Evolutionary conservation across 2,888 invertebrate species (phyloP).

Genomic region (Latheticus oryzae): DNA sequence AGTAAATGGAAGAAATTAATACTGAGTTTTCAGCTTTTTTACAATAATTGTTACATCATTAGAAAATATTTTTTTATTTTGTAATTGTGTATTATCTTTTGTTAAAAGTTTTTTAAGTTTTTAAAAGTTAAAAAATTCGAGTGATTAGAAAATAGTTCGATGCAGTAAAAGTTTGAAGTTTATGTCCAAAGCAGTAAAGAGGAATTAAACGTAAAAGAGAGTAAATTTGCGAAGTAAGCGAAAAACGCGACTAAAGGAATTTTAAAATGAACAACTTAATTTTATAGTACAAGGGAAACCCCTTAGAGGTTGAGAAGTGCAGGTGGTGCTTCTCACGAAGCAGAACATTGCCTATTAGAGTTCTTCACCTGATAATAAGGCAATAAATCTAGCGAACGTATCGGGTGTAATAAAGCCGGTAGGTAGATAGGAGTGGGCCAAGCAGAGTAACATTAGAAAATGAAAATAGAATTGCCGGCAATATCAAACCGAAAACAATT

Average conservation of each 20-base stretch:
- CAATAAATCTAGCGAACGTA: constrained; percentile 30
- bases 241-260: constrained; percentile 16
- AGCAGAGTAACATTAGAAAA: constrained; percentile 46
- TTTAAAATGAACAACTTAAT: constrained; percentile 38
- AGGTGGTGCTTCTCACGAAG: constrained; percentile 36
- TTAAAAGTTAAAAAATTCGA: no score
- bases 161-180: no score
- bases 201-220: no score
- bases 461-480: constrained; percentile 52
- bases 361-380: constrained; percentile 27
- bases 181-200: no score
- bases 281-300: constrained; percentile 37
- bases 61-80: no score
- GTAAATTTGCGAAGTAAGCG: constrained; percentile 12
- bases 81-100: no score
- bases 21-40: no score
- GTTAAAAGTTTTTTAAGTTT: no score
- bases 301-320: constrained; percentile 33
- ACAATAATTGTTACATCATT: no score
- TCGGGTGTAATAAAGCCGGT: constrained; percentile 17
- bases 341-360: constrained; percentile 15
- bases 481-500: constrained; percentile 63
- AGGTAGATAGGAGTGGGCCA: background rate
- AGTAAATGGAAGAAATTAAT: no score
- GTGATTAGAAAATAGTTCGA: no score